A percentile compares a stretch with the other conserved stretches of the same genome.
phyloP scores from a whole-genome alignment of 2,113 vertebrate species.

The Cromileptes altivelis region DNA sequence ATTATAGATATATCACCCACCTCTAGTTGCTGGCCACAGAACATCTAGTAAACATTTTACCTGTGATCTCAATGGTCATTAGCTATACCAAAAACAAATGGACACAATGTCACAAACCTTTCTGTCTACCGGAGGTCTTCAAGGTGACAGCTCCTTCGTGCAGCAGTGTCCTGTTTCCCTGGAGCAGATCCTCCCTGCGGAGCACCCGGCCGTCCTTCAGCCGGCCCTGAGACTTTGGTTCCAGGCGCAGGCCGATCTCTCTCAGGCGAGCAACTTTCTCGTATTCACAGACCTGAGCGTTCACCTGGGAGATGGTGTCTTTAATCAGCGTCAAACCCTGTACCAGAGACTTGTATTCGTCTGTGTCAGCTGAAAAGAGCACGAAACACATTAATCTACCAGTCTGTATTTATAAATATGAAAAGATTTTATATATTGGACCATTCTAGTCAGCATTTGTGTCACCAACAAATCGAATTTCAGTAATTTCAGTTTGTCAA shows the following conservation, averaged over 20 bases:
- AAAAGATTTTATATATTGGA: background rate
- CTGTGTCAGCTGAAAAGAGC: slow-evolving; percentile 83
- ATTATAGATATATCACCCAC: too few species aligned
- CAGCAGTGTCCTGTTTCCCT: slow-evolving; percentile 78
- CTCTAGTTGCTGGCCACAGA: background rate
- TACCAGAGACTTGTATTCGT: slow-evolving; percentile 86
- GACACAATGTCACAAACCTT: slow-evolving; percentile 86
- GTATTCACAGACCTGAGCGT: slow-evolving; percentile 85
- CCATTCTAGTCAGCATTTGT: background rate
- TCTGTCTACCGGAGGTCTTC: slow-evolving; percentile 89
- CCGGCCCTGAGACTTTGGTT: slow-evolving; percentile 88
- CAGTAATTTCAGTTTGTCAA: background rate
- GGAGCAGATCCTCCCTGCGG: slow-evolving; percentile 88
- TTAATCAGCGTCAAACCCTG: slow-evolving; percentile 89
- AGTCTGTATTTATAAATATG: background rate
- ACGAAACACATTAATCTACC: background rate
- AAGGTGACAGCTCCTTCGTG: slow-evolving; percentile 89
- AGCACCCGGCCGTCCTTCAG: slow-evolving; percentile 87
- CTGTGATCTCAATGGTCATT: background rate
- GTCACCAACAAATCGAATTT: background rate
- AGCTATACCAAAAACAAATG: background rate
- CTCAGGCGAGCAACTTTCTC: slow-evolving; percentile 87
- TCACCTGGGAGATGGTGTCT: slow-evolving; percentile 89
- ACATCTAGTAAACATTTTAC: too few species aligned
- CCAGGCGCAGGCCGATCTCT: slow-evolving; percentile 88